Evolutionary conservation across 2,888 invertebrate genomes (phyloP).

Genomic region (Odontothrips loti): DNA sequence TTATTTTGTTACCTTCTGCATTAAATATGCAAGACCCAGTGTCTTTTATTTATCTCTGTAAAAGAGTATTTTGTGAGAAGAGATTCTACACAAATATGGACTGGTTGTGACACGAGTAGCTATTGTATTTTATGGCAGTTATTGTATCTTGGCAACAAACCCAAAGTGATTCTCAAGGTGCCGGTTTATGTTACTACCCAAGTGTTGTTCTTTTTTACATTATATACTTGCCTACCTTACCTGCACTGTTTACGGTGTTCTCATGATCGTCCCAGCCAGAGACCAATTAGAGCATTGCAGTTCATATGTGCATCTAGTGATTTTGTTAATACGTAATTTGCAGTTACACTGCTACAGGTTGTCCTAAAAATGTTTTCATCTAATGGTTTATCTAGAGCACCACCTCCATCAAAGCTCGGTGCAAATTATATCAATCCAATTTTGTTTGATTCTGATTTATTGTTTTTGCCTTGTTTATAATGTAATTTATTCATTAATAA

Average conservation of each 20-base stretch:
- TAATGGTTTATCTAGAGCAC: neutral
- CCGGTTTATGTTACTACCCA: neutral
- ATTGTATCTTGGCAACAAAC: neutral
- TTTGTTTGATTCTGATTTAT: slow-evolving; percentile 21
- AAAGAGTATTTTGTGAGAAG: neutral
- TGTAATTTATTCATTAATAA: slow-evolving; percentile 27
- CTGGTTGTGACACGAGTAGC: neutral
- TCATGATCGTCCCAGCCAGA: neutral
- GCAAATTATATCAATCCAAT: slow-evolving; percentile 1
- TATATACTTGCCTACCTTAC: slow-evolving; percentile 7
- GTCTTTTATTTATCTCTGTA: neutral
- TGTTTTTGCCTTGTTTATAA: slow-evolving; percentile 21
- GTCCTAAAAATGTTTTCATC: neutral
- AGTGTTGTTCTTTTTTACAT: neutral
- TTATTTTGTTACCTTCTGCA: slow-evolving; percentile 20
- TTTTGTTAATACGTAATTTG: slow-evolving; percentile 17
- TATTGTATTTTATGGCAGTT: neutral
- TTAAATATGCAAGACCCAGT: neutral
- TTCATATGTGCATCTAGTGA: slow-evolving; percentile 16
- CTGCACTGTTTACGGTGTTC: neutral
- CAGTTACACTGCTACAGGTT: neutral
- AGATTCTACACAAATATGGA: slow-evolving; percentile 6
- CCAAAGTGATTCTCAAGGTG: neutral
- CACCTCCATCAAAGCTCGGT: neutral
- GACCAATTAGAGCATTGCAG: slow-evolving; percentile 26